phyloP scores from a whole-genome alignment of 2,797 vertebrate species.

The Darevskia mixta region DNA sequence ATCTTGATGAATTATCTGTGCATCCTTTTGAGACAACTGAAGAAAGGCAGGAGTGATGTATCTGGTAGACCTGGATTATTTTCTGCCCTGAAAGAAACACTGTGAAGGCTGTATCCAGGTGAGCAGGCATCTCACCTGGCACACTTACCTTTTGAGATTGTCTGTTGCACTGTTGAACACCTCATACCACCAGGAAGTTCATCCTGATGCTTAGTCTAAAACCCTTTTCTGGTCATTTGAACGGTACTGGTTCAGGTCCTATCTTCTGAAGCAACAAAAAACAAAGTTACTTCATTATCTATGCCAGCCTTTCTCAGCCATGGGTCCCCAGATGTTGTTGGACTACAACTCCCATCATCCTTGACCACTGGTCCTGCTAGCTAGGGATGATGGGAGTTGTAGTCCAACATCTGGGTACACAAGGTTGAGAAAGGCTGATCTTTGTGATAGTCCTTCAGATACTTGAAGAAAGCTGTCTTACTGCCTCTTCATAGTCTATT shows the following conservation, averaged over 20 bases:
- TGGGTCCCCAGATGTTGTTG: too few relatives aligned
- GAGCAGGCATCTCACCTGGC: too few relatives aligned
- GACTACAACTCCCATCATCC: too few relatives aligned
- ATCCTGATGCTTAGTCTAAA: background rate
- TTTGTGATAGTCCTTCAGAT: background rate
- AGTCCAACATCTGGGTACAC: too few relatives aligned
- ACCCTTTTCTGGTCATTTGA: background rate
- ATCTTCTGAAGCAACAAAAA: background rate
- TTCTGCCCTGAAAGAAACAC: conserved; percentile 5
- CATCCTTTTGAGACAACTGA: conserved; percentile 11
- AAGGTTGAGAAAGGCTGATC: too few relatives aligned
- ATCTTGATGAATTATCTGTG: conserved; percentile 26
- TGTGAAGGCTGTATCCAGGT: too few relatives aligned
- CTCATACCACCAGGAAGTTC: too few relatives aligned
- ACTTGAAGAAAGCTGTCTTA: background rate
- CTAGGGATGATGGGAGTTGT: too few relatives aligned
- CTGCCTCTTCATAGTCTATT: background rate
- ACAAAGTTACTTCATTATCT: background rate
- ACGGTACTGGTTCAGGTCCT: background rate
- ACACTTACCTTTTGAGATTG: too few relatives aligned
- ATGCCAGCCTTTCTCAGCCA: too few relatives aligned
- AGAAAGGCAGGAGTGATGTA: conserved; percentile 1
- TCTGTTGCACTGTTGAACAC: too few relatives aligned
- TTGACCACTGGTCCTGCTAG: too few relatives aligned
- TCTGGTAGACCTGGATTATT: background rate